Conservation (phyloP, 2,797 vertebrate genomes). For the Chelidonichthys spinosus region DNA sequence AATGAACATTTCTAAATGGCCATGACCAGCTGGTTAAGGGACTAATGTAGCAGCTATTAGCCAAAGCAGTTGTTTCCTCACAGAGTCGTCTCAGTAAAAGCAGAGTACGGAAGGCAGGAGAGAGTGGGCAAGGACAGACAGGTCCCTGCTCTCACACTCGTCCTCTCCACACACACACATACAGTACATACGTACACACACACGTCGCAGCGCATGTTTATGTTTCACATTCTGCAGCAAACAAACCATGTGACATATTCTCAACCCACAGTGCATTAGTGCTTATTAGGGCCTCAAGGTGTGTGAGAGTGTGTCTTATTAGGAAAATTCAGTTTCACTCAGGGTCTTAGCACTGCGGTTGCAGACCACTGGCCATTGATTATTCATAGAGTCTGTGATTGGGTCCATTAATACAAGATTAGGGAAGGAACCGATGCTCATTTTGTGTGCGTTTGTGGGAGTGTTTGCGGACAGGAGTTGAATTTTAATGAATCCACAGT, state of each 20-base stretch:
- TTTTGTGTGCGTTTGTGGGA: constrained; percentile 58
- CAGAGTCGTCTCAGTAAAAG: constrained; percentile 69
- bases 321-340: constrained; percentile 85
- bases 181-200: constrained; percentile 29
- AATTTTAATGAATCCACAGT: constrained; percentile 68
- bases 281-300: constrained; percentile 83
- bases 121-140: constrained; percentile 70
- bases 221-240: constrained; percentile 85
- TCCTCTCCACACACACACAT: constrained; percentile 24
- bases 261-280: constrained; percentile 81
- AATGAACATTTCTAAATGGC: constrained; percentile 88
- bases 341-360: constrained; percentile 82
- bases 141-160: constrained; percentile 32
- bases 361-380: constrained; percentile 86
- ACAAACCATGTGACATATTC: constrained; percentile 84
- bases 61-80: constrained; percentile 84
- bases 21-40: constrained; percentile 87
- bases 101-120: constrained; percentile 55
- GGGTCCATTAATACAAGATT: constrained; percentile 86
- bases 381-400: constrained; percentile 88
- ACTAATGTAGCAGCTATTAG: constrained; percentile 87
- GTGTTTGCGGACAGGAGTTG: constrained; percentile 57
- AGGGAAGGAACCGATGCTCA: constrained; percentile 82
- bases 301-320: constrained; percentile 77
- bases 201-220: constrained; percentile 74